Base-by-base conservation (phyloP, 2,888 invertebrate species). In the Andrena minutula region DNA sequence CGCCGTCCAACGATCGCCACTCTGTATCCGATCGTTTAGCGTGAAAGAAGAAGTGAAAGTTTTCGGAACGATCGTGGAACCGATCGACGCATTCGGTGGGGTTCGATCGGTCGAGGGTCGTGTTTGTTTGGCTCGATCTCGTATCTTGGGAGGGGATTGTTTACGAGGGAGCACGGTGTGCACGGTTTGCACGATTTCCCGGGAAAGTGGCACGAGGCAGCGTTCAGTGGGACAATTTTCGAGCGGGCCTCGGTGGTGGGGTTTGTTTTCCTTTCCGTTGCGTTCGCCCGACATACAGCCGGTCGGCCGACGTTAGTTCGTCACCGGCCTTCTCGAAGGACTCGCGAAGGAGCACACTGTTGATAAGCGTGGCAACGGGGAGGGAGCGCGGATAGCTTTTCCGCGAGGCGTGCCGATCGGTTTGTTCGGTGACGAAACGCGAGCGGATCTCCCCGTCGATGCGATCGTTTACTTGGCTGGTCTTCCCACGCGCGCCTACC, bases 181-280 rank as follows among this genome's bases (percentile, higher is more conserved):
- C 12, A 4, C 12, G 56, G 8, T 7, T 23, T 0, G 4, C 12
- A 4, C 12, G 56, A 56, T 56, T 23, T 56, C 56, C 51, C 23
- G 23, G 23, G 56, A 26, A 23, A 56, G 23, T 23, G 23, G 23
- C 10, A 56, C 23, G 20, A 23, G 56, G 23, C 56, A 26, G 20
- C 26, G 60, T 16, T 35, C 32, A 1, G n/a, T 61, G 16, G 23
- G 35, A 56, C 26, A 26, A 32, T 41, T 49, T 61, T 61, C 61
- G 30, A 51, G 20, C 20, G 0, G 23, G 30, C 12, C 51, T 20
- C 32, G 23, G 53, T 53, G 65, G 78, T 51, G 65, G 56, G 51
- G 26, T 60, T 77, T 78, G 79, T 78, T 79, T 78, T 71, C 60
- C 58, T 69, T 70, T 28, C 10, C 53, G 49, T 68, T 28, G 32